These are phyloP conservation scores for Nothura maculosa DNA, from an alignment of 2,797 vertebrate species.

Conservation along the genomic window DNA sequence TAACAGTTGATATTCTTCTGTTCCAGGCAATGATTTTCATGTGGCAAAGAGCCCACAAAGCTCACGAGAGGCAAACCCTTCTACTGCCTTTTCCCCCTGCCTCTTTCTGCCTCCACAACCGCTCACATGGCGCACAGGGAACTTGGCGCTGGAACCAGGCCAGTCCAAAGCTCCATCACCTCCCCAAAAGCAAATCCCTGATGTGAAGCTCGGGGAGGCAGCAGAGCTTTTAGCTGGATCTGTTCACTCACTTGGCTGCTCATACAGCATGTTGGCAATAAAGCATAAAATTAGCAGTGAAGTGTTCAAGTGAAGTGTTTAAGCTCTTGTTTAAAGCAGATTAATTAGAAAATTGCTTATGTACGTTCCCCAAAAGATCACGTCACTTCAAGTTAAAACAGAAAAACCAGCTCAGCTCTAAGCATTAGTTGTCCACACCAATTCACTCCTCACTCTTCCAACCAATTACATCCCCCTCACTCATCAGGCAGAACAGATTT, in stretches of 20 bases:
- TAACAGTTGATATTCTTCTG: not conserved
- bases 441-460: not conserved
- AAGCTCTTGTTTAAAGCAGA: not conserved
- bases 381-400: not conserved
- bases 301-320: not conserved
- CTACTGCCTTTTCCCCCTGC: not conserved
- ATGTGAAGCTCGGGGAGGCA: not conserved
- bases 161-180: not conserved
- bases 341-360: not conserved
- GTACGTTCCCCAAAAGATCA: not conserved
- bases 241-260: not conserved
- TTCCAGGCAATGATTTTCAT: not conserved
- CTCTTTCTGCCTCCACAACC: not conserved
- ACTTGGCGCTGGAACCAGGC: not conserved
- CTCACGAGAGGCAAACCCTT: not conserved
- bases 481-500: not conserved
- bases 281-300: not conserved
- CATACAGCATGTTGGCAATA: not conserved
- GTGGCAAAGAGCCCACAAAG: not conserved
- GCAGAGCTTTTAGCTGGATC: not conserved
- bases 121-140: not conserved
- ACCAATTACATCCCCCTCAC: not conserved
- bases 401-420: not conserved
- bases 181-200: not conserved
- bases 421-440: not conserved